These are phyloP conservation scores for Formica exsecta DNA, from an alignment of 1,140 invertebrate species.

Conservation along the genomic window DNA sequence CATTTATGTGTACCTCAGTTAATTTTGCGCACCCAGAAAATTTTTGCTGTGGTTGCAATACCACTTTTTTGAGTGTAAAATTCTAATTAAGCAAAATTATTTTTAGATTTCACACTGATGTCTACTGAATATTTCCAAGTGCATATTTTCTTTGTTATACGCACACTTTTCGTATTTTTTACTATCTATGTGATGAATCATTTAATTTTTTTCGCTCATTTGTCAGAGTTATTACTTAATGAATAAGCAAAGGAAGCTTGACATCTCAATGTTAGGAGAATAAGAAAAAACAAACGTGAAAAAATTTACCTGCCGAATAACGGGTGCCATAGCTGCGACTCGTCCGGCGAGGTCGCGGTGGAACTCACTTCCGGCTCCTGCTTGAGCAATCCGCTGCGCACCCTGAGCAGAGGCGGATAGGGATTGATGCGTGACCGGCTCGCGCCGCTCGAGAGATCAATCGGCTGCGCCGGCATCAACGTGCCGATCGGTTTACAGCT, in stretches of 20 bases:
- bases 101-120: background rate
- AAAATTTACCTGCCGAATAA: conserved; percentile 89
- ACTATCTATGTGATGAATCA: background rate
- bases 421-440: conserved; percentile 77
- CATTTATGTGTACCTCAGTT: too few species aligned
- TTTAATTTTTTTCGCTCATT: background rate
- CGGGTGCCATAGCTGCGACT: conserved; percentile 90
- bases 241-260: background rate
- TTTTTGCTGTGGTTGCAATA: too few species aligned
- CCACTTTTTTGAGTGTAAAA: too few species aligned
- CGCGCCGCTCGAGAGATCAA: conserved; percentile 81
- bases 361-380: conserved; percentile 85
- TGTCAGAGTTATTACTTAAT: background rate
- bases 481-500: conserved; percentile 84
- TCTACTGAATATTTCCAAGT: background rate
- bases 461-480: conserved; percentile 83
- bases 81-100: background rate
- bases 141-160: background rate
- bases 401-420: conserved; percentile 79
- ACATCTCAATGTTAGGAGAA: background rate
- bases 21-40: too few species aligned
- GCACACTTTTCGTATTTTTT: background rate
- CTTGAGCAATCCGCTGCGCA: conserved; percentile 82
- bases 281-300: background rate
- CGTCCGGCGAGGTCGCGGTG: conserved; percentile 82